Evolutionary conservation across 2,888 invertebrate species (phyloP).

Genomic region (Yponomeuta cagnagella): DNA sequence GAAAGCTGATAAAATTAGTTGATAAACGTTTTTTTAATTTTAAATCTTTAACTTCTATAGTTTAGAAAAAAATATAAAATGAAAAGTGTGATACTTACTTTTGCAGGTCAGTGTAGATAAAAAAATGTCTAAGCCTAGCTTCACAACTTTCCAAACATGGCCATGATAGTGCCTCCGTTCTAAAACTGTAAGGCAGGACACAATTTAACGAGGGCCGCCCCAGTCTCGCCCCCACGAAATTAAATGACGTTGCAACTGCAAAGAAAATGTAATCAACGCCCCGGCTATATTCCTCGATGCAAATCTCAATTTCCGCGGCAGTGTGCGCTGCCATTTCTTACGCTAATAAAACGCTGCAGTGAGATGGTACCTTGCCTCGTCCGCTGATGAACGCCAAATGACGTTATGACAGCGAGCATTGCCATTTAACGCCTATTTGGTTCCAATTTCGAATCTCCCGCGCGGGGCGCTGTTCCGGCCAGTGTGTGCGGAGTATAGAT

Average conservation of each 20-base stretch:
- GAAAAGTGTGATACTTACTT: too few relatives aligned
- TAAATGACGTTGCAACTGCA: conserved; percentile 67
- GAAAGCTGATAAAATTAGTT: too few relatives aligned
- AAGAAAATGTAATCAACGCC: conserved; percentile 73
- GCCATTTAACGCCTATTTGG: conserved; percentile 82
- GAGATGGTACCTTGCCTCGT: conserved; percentile 72
- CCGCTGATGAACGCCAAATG: conserved; percentile 74
- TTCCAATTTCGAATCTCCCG: conserved; percentile 76
- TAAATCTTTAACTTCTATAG: too few relatives aligned
- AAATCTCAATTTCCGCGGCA: conserved; percentile 71
- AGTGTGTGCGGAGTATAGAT: conserved; percentile 61
- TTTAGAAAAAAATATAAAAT: too few relatives aligned
- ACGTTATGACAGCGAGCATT: conserved; percentile 74
- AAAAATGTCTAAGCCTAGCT: too few relatives aligned
- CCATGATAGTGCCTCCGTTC: neutral
- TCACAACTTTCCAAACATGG: neutral
- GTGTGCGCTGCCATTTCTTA: conserved; percentile 73
- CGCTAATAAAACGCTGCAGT: conserved; percentile 75
- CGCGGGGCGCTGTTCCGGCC: conserved; percentile 68
- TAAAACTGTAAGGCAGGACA: conserved; percentile 40
- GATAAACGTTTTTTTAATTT: too few relatives aligned
- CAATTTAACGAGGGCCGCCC: conserved; percentile 47
- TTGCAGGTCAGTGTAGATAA: too few relatives aligned
- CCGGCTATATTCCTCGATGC: conserved; percentile 61
- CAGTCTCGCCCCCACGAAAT: conserved; percentile 54